These are phyloP conservation scores for Zosterops lateralis DNA, from an alignment of 2,113 vertebrate species.

Conservation along the genomic window DNA sequence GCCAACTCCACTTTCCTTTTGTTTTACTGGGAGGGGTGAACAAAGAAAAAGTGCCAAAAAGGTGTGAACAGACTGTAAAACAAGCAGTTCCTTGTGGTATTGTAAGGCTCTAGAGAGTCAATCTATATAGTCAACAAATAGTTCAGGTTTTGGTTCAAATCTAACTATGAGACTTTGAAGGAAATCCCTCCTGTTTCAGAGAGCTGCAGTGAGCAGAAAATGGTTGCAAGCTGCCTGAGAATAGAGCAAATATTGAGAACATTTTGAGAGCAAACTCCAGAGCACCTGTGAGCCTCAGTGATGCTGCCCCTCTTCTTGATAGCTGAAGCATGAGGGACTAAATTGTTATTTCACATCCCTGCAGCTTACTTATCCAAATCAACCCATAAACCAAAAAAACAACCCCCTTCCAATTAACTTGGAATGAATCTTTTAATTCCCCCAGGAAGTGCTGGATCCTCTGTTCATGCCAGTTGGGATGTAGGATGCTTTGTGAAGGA, in stretches of 20 bases:
- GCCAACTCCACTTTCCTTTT: background rate
- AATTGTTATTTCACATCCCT: background rate
- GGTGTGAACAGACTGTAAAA: background rate
- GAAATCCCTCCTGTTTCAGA: background rate
- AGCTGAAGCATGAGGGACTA: background rate
- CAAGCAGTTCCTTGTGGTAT: background rate
- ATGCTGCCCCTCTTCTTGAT: background rate
- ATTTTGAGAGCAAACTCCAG: background rate
- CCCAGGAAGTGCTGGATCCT: background rate
- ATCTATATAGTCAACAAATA: background rate
- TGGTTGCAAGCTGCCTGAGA: background rate
- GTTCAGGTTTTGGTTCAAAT: background rate
- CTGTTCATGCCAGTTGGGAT: background rate
- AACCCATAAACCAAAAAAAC: background rate
- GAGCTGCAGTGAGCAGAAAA: background rate
- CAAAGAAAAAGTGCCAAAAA: background rate
- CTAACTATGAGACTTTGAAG: background rate
- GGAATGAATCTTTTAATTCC: background rate
- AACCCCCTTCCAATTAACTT: background rate
- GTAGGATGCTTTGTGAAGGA: background rate
- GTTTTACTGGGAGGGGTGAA: fast-evolving
- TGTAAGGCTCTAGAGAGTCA: background rate
- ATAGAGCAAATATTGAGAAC: background rate
- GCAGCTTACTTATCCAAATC: background rate
- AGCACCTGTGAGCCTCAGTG: background rate